These are phyloP conservation scores for Gambusia yucatana DNA, from an alignment of 2,797 vertebrate genomes.

Conservation along the genomic window DNA sequence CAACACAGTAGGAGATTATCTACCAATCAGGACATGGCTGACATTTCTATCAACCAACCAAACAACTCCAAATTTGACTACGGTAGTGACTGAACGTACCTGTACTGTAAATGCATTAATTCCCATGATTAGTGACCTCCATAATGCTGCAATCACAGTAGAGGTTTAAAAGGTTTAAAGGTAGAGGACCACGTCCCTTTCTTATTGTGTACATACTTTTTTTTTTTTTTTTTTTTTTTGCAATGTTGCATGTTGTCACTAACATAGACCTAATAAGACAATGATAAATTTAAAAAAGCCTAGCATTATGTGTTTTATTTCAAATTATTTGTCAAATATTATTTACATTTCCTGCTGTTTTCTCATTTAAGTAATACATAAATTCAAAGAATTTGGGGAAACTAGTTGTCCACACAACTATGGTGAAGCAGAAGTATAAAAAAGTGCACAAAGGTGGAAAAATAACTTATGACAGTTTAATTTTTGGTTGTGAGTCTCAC, in stretches of 20 bases:
- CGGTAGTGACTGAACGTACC: not conserved
- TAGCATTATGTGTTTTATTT: not conserved
- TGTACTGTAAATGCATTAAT: slow-evolving; percentile 15
- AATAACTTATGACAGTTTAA: not conserved
- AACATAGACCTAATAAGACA: not conserved
- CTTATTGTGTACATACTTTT: not conserved
- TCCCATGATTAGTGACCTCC: not conserved
- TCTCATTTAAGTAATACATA: not conserved
- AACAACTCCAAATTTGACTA: not conserved
- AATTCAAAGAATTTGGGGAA: not conserved
- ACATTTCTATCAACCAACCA: slow-evolving; percentile 53
- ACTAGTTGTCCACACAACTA: not conserved
- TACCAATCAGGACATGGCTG: slow-evolving; percentile 58
- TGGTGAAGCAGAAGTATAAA: not conserved
- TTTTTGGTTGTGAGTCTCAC: not conserved
- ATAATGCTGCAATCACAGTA: not conserved
- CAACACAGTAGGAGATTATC: slow-evolving; percentile 12
- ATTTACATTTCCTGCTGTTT: not conserved
- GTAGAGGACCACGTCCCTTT: not conserved
- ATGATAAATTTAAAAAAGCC: not conserved
- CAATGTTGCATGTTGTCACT: not conserved
- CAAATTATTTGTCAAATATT: not conserved
- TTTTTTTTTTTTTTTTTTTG: not conserved
- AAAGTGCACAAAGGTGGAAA: not conserved
- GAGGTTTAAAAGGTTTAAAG: not conserved